Percentiles rank a stretch among this genome's conserved stretches.
phyloP scores from a whole-genome alignment of 2,113 vertebrate species.

The Scartelaos histophorus region DNA sequence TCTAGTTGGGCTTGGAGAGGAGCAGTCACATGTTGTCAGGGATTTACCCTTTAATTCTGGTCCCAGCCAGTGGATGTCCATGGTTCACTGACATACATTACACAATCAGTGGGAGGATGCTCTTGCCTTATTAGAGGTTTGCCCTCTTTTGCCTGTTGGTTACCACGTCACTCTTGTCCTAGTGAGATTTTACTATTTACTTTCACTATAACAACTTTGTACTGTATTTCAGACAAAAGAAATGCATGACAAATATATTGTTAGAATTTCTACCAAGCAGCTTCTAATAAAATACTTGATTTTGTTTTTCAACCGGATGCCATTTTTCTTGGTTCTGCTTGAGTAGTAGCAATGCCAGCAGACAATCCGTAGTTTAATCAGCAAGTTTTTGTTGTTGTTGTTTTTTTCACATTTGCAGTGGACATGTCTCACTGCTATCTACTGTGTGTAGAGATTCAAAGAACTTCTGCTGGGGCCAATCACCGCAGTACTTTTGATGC shows the following conservation, averaged over 20 bases:
- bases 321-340: constrained; percentile 29
- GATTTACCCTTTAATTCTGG: constrained; percentile 60
- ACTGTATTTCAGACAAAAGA: constrained; percentile 52
- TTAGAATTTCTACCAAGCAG: constrained; percentile 47
- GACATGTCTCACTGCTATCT: constrained; percentile 55
- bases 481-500: constrained; percentile 30
- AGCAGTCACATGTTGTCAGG: constrained; percentile 37
- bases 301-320: constrained; percentile 43
- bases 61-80: constrained; percentile 13
- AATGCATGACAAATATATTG: constrained; percentile 54
- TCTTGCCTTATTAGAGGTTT: constrained; percentile 11
- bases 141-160: constrained; percentile 19
- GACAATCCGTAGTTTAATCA: constrained; percentile 33
- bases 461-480: constrained; percentile 50
- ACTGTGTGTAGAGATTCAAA: constrained; percentile 58
- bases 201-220: constrained; percentile 21
- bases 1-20: constrained; percentile 14
- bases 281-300: constrained; percentile 36
- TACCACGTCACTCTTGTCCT: constrained; percentile 18
- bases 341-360: constrained; percentile 64
- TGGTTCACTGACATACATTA: background rate
- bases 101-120: constrained; percentile 1
- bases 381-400: background rate
- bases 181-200: constrained; percentile 21
- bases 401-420: constrained; percentile 30